These are phyloP conservation scores for Phortica okadai DNA, from an alignment of 2,888 invertebrate species.

Conservation along the genomic window DNA sequence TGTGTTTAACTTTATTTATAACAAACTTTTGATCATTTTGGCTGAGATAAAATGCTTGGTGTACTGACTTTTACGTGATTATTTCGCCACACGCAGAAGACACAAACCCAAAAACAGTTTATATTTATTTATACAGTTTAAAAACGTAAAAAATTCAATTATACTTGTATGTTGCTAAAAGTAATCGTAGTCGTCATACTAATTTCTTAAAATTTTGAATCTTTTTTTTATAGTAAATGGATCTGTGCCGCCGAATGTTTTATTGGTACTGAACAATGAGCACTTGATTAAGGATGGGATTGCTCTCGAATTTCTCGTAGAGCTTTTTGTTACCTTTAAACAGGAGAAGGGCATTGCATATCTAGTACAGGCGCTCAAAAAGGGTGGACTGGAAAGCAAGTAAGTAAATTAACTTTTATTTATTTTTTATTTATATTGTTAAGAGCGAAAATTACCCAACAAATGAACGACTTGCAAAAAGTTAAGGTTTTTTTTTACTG, in stretches of 20 bases:
- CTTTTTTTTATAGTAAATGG: slow-evolving; percentile 82
- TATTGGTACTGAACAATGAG: slow-evolving; percentile 92
- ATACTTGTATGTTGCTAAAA: background rate
- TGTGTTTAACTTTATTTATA: background rate
- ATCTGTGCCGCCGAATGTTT: slow-evolving; percentile 91
- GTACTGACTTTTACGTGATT: slow-evolving; percentile 74
- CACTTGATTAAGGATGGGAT: slow-evolving; percentile 95
- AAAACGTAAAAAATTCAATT: background rate
- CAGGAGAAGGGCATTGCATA: slow-evolving; percentile 91
- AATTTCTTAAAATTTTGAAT: background rate
- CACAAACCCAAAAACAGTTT: slow-evolving; percentile 73
- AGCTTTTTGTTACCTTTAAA: slow-evolving; percentile 94
- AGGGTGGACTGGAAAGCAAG: slow-evolving; percentile 87
- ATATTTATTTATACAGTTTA: too few relatives aligned
- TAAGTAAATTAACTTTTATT: slow-evolving; percentile 62
- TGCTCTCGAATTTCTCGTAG: slow-evolving; percentile 95
- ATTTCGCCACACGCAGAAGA: slow-evolving; percentile 60
- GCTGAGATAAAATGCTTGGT: slow-evolving; percentile 67
- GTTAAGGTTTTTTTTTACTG: background rate
- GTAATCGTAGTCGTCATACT: background rate
- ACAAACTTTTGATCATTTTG: slow-evolving; percentile 56
- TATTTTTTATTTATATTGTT: background rate
- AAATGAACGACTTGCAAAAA: background rate
- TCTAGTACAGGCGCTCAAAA: slow-evolving; percentile 90
- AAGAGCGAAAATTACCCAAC: background rate